phyloP scores from a whole-genome alignment of 2,113 vertebrate species.

The Oostethus manadensis region DNA sequence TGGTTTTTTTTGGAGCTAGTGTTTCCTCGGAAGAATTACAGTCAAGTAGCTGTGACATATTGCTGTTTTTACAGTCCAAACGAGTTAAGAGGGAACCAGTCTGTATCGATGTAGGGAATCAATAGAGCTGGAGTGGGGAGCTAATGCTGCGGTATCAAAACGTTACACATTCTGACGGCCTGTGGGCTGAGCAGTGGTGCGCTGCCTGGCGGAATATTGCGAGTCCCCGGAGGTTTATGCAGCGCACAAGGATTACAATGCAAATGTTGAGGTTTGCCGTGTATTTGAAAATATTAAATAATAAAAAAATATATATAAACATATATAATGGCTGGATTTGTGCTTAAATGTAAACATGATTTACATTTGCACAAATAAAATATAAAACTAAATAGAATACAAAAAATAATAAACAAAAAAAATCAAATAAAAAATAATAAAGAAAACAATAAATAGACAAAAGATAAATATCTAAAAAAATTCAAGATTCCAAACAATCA shows the following conservation, averaged over 20 bases:
- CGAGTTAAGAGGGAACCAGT: conserved; percentile 55
- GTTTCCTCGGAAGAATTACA: conserved; percentile 52
- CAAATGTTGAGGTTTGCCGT: neutral
- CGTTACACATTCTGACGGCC: conserved; percentile 37
- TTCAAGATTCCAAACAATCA: no score
- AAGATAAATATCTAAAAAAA: no score
- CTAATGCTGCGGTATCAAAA: conserved; percentile 50
- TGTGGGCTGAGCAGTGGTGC: conserved; percentile 17
- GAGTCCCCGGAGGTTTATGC: neutral
- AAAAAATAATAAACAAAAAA: no score
- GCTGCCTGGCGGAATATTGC: conserved; percentile 3
- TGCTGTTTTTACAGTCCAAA: conserved; percentile 63
- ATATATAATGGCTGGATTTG: no score
- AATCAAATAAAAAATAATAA: no score
- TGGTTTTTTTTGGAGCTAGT: conserved; percentile 19
- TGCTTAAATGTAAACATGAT: no score
- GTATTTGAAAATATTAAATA: no score
- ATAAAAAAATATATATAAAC: neutral
- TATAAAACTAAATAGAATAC: no score
- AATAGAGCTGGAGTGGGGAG: conserved; percentile 51
- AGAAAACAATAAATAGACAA: no score
- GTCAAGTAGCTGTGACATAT: conserved; percentile 58
- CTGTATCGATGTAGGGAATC: conserved; percentile 60
- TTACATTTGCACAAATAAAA: no score
- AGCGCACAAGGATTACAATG: neutral